These are phyloP conservation scores for Zoanthus sansibaricus DNA, from an alignment of 92 coral and sea anemone species.

Conservation along the genomic window DNA sequence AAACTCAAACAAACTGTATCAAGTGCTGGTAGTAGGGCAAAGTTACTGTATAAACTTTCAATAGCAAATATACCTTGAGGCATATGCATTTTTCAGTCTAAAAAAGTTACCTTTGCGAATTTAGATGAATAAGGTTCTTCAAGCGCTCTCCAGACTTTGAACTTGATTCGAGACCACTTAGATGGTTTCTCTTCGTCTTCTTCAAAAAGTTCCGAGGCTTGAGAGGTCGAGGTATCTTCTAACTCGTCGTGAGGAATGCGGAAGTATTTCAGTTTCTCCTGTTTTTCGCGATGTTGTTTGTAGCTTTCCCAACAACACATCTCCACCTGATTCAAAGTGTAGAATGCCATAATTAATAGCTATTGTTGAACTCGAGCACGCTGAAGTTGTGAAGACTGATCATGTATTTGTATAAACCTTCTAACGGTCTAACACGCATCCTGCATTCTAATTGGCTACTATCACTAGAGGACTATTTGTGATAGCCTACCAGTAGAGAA, in stretches of 20 bases:
- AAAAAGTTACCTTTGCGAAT: constrained; percentile 75
- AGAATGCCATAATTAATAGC: background rate
- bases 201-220: constrained; percentile 69
- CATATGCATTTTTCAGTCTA: too few relatives aligned
- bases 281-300: constrained; percentile 96
- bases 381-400: too few relatives aligned
- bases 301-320: constrained; percentile 98
- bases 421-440: too few relatives aligned
- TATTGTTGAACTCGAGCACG: background rate
- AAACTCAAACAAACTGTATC: too few relatives aligned
- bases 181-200: constrained; percentile 74
- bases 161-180: constrained; percentile 87
- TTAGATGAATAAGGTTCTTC: constrained; percentile 94
- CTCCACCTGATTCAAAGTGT: constrained; percentile 70
- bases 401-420: too few relatives aligned
- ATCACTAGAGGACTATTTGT: too few relatives aligned
- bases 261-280: constrained; percentile 89
- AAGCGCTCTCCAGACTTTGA: constrained; percentile 85
- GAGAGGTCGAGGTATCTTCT: constrained; percentile 50
- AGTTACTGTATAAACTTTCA: too few relatives aligned
- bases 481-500: too few relatives aligned
- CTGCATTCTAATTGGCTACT: too few relatives aligned
- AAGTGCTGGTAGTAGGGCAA: too few relatives aligned
- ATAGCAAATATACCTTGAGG: too few relatives aligned
- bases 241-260: constrained; percentile 79